Evolutionary conservation across 1,140 invertebrate genomes (phyloP).

Genomic region (Danaus plexippus): DNA sequence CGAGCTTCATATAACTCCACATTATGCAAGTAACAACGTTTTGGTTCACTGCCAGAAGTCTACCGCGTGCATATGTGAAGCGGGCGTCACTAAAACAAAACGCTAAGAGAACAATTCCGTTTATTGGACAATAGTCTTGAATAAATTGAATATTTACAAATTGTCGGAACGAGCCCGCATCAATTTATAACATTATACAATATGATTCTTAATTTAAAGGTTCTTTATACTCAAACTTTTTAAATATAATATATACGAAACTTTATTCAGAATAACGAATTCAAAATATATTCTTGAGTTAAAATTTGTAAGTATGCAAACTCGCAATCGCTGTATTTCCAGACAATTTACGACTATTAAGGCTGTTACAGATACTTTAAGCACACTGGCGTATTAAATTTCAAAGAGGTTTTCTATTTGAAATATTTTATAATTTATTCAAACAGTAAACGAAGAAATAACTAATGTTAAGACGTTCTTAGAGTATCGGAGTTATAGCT

Average conservation of each 20-base stretch:
- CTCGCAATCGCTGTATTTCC: conserved; percentile 11
- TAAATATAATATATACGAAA: too few relatives aligned
- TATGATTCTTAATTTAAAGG: conserved; percentile 8
- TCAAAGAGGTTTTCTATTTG: conserved; percentile 17
- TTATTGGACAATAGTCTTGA: conserved; percentile 13
- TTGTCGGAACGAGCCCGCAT: conserved; percentile 10
- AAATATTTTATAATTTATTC: conserved; percentile 24
- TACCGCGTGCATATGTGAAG: conserved; percentile 14
- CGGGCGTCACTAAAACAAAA: conserved; percentile 9
- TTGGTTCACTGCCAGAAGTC: conserved; percentile 62
- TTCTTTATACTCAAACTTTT: background rate
- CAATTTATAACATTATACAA: conserved; percentile 12
- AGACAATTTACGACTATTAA: conserved; percentile 18
- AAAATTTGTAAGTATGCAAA: conserved; percentile 5
- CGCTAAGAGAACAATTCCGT: conserved; percentile 12
- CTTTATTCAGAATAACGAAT: too few relatives aligned
- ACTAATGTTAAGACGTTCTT: conserved; percentile 17
- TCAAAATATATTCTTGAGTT: too few relatives aligned
- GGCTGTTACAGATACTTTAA: conserved; percentile 14
- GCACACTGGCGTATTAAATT: conserved; percentile 17
- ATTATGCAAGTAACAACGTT: conserved; percentile 62
- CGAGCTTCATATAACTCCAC: conserved; percentile 52
- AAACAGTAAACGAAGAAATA: conserved; percentile 22
- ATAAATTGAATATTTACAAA: conserved; percentile 12
- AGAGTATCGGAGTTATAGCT: conserved; percentile 18